These are phyloP conservation scores for Marisa cornuarietis DNA, from an alignment of 1,140 invertebrate species.

Conservation along the genomic window DNA sequence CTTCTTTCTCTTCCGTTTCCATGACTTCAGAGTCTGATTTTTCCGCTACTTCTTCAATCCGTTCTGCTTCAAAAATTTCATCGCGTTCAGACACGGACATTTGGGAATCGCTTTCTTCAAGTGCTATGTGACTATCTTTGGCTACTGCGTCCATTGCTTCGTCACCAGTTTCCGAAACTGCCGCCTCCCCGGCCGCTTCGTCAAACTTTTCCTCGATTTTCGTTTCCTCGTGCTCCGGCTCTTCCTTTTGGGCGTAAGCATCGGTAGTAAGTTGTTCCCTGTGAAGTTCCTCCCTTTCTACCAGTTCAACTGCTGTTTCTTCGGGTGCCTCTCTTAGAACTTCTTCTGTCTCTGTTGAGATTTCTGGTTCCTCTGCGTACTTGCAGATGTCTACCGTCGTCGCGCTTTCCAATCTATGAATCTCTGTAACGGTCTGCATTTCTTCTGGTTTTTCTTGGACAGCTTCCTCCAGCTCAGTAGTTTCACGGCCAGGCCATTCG, in stretches of 20 bases:
- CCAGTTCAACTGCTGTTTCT: neutral
- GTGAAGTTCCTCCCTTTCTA: neutral
- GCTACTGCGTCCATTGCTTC: too few relatives aligned
- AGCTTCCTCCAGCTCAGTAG: neutral
- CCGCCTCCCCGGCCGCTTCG: too few relatives aligned
- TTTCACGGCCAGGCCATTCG: neutral
- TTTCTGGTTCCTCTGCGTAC: neutral
- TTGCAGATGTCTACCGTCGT: slow-evolving; percentile 4
- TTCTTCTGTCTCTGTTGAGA: neutral
- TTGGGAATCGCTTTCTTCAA: slow-evolving; percentile 6
- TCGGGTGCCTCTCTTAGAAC: slow-evolving; percentile 12
- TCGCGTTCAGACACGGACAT: slow-evolving; percentile 5
- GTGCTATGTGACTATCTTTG: neutral
- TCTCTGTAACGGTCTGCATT: neutral
- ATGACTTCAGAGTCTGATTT: neutral
- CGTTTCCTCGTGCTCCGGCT: slow-evolving; percentile 6
- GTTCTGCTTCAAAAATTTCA: slow-evolving; percentile 6
- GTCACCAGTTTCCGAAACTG: too few relatives aligned
- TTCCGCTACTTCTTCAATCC: slow-evolving; percentile 1
- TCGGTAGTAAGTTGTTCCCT: neutral
- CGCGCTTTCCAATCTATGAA: neutral
- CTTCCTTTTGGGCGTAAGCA: neutral
- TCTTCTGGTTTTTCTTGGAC: neutral
- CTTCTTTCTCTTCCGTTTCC: slow-evolving; percentile 2
- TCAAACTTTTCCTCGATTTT: too few relatives aligned